These are phyloP conservation scores for Meloidogyne floridensis DNA, from an alignment of 1,140 invertebrate genomes.

Conservation along the genomic window DNA sequence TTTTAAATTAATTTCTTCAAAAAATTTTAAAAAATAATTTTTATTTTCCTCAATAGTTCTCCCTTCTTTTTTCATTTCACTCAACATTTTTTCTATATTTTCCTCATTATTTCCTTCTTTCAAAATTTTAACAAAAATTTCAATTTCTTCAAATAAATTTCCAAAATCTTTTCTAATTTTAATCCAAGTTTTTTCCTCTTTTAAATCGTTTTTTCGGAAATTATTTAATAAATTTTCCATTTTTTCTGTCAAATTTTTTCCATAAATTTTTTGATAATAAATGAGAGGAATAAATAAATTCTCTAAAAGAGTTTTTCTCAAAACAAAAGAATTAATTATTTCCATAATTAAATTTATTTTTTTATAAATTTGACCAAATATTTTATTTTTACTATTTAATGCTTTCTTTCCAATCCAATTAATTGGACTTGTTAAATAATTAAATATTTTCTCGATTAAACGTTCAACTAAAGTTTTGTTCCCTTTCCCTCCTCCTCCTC, in stretches of 20 bases:
- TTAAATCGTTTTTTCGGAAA: neutral
- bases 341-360: neutral
- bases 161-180: neutral
- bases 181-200: neutral
- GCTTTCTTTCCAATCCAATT: neutral
- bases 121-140: neutral
- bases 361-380: neutral
- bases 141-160: neutral
- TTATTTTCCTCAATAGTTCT: conserved; percentile 3
- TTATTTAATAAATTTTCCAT: neutral
- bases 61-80: conserved; percentile 1
- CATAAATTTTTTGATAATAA: neutral
- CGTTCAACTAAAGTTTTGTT: neutral
- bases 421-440: neutral
- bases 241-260: neutral
- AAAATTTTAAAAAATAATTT: conserved; percentile 4
- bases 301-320: neutral
- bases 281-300: neutral
- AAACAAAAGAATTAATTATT: neutral
- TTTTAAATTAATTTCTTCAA: neutral
- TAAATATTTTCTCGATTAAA: neutral
- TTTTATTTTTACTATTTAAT: neutral
- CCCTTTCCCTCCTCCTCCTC: neutral
- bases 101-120: neutral
- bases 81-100: too few relatives aligned